Percentiles rank a stretch among this genome's conserved stretches.
phyloP scores from a whole-genome alignment of 2,113 vertebrate species.

The Microcebus ravelobensis region DNA sequence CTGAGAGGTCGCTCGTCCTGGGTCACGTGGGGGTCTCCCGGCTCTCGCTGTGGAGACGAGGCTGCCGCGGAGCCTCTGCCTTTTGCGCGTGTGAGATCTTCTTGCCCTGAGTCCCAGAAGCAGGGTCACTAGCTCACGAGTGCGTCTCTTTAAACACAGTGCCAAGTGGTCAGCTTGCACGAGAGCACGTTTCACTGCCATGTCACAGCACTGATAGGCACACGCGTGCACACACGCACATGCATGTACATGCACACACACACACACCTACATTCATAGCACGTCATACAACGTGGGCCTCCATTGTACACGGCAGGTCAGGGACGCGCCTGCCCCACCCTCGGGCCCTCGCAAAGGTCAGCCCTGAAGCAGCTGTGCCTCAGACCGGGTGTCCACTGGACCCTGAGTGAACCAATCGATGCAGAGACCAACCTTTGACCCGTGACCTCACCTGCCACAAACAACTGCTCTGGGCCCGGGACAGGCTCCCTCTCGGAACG shows the following conservation, averaged over 20 bases:
- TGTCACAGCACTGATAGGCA: neutral
- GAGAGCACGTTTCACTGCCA: neutral
- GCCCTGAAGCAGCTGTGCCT: neutral
- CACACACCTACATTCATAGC: accelerated
- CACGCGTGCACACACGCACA: no score
- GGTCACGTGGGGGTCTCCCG: neutral
- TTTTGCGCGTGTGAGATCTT: neutral
- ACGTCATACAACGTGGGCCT: neutral
- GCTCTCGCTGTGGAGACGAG: neutral
- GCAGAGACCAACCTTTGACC: neutral
- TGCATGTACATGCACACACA: neutral
- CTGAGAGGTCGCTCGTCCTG: neutral
- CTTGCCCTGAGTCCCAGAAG: neutral
- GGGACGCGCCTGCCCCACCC: neutral
- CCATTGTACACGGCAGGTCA: neutral
- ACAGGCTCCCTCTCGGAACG: neutral
- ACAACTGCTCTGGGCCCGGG: neutral
- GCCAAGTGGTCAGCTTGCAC: neutral
- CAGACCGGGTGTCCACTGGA: neutral
- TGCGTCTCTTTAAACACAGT: neutral
- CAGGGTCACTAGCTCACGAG: neutral
- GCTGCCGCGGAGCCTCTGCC: neutral
- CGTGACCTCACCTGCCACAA: neutral
- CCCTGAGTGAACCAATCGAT: neutral
- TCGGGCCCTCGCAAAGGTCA: neutral